These are phyloP conservation scores for Marcusenius ussheri DNA, from an alignment of 2,113 vertebrate species.

Conservation along the genomic window DNA sequence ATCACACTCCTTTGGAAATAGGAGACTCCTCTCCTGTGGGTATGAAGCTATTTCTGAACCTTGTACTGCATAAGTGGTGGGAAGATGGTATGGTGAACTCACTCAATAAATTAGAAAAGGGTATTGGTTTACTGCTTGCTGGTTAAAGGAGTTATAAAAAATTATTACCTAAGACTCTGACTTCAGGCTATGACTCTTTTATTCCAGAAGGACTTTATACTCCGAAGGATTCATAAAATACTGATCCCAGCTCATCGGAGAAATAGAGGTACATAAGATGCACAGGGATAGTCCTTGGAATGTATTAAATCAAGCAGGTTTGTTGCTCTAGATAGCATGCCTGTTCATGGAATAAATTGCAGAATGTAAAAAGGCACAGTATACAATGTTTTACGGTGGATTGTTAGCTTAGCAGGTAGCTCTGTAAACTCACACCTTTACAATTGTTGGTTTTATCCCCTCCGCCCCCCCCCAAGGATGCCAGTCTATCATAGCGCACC, in stretches of 20 bases:
- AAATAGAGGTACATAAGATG: background rate
- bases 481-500: too few relatives aligned
- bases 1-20: background rate
- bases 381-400: background rate
- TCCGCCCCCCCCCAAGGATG: background rate
- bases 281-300: background rate
- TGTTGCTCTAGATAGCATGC: background rate
- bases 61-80: background rate
- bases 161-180: background rate
- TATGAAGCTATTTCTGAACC: background rate
- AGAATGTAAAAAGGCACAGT: background rate
- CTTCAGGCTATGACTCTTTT: background rate
- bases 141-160: background rate
- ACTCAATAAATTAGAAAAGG: background rate
- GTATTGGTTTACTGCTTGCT: background rate
- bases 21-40: background rate
- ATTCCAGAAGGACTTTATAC: background rate
- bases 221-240: background rate
- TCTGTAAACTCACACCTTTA: background rate
- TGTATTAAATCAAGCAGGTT: background rate
- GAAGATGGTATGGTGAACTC: background rate
- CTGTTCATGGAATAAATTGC: background rate
- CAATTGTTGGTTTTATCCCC: background rate
- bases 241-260: background rate
- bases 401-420: background rate